Percentiles rank a stretch among this genome's conserved stretches.
Conservation (phyloP, 2,113 vertebrate species). For the Meriones unguiculatus region DNA sequence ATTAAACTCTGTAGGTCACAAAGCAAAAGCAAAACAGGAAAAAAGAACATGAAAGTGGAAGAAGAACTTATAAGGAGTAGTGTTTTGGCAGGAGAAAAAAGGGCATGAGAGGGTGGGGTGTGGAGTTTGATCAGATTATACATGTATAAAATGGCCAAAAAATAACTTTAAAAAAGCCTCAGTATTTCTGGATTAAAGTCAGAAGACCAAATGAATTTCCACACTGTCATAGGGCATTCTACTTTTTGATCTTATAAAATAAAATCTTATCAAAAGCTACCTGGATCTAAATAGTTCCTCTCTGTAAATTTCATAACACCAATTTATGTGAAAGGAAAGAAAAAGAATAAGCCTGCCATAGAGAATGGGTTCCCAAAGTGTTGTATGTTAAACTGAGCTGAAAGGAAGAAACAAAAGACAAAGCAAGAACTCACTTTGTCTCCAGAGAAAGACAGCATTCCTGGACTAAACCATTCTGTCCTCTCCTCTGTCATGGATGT, state of each 20-base stretch:
- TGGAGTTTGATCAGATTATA: background rate
- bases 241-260: background rate
- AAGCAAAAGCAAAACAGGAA: background rate
- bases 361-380: background rate
- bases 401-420: slow-evolving; percentile 47
- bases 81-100: background rate
- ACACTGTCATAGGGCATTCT: background rate
- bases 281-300: slow-evolving; percentile 6
- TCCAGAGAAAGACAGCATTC: background rate
- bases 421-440: background rate
- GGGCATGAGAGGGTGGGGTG: too few species aligned
- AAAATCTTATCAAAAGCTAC: background rate
- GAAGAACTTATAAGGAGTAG: background rate
- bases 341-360: background rate
- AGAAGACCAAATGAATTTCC: background rate
- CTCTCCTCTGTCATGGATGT: slow-evolving; percentile 38
- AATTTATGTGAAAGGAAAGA: slow-evolving; percentile 11
- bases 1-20: too few species aligned
- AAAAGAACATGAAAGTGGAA: background rate
- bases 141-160: background rate
- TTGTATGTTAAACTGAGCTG: slow-evolving; percentile 30
- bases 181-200: background rate
- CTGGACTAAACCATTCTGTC: background rate
- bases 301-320: background rate
- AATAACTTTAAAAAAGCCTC: background rate